Percentiles rank a stretch among this genome's conserved stretches.
Evolutionary conservation across 2,888 invertebrate species (phyloP).

Genomic region (Caenorhabditis uteleia): DNA sequence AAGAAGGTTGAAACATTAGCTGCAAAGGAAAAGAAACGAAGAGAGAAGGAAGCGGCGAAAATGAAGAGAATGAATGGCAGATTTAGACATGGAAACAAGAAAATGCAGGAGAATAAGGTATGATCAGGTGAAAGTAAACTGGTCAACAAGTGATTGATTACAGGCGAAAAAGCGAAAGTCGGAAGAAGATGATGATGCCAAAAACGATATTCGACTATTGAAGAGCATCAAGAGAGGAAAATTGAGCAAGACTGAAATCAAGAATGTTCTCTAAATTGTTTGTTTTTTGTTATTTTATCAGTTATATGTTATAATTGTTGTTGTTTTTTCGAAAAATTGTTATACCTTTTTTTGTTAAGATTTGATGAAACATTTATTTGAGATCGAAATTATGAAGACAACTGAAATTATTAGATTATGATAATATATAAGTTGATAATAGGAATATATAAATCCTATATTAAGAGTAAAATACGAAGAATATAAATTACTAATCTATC

Average conservation of each 20-base stretch:
- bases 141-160: no score
- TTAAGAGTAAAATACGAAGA: no score
- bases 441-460: no score
- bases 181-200: constrained; percentile 70
- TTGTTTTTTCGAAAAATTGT: constrained; percentile 12
- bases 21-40: constrained; percentile 42
- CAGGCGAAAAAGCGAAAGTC: constrained; percentile 37
- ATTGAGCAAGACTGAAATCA: constrained; percentile 69
- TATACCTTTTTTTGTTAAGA: background rate
- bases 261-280: constrained; percentile 39
- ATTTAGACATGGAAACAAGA: constrained; percentile 24
- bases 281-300: constrained; percentile 8
- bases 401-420: no score
- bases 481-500: no score
- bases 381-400: no score
- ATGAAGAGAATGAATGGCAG: constrained; percentile 33
- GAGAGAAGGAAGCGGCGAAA: constrained; percentile 39
- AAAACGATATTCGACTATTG: constrained; percentile 70
- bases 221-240: constrained; percentile 72
- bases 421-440: no score
- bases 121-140: background rate
- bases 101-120: constrained; percentile 3
- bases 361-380: no score
- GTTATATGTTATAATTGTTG: constrained; percentile 9
- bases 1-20: constrained; percentile 48